Base-by-base conservation (phyloP, 2,888 invertebrate species). In the Ophion obscuratus region DNA sequence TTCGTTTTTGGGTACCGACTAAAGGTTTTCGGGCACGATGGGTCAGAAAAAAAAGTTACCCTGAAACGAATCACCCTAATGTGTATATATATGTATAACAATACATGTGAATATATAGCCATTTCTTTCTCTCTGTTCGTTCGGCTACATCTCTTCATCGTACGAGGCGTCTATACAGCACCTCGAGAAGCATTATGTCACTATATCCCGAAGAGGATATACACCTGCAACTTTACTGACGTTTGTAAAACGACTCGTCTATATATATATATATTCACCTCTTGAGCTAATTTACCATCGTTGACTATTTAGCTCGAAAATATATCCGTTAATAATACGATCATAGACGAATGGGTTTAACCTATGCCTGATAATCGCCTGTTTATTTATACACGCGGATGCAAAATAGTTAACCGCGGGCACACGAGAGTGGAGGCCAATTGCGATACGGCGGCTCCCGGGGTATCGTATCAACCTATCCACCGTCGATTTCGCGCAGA, bases 111-210 rank as follows among this genome's bases (percentile, higher is more conserved):
- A n/a, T 57, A 31, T 31, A 31, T 31, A 31, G 3, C 66, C 80
- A 36, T 81, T 76, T 74, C 80, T 71, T 81, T 82, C 27, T 68
- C 44, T 73, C 68, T 57, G 85, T 27, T 31, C 66, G 83, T 59
- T 36, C 57, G 59, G 44, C 81, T 2, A 47, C 68, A 77, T 84
- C 75, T 83, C 73, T 82, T 80, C 64, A 64, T 70, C 70, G 64
- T 57, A 71, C 62, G 59, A 47, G 27, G 44, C 17, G 20, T 71
- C 47, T 66, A 71, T 79, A 70, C 47, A 71, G 64, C 40, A 71
- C 73, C 77, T 20, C 67, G 40, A 81, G 64, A 70, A 47, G 59
- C 76, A 83, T 84, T 88, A 84, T 87, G 84, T 88, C 88, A 87
- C 81, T 71, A 61, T 53, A 24, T 66, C 31, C 66, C 59, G 31